phyloP scores from a whole-genome alignment of 2,113 vertebrate genomes.

The Narcine bancroftii region DNA sequence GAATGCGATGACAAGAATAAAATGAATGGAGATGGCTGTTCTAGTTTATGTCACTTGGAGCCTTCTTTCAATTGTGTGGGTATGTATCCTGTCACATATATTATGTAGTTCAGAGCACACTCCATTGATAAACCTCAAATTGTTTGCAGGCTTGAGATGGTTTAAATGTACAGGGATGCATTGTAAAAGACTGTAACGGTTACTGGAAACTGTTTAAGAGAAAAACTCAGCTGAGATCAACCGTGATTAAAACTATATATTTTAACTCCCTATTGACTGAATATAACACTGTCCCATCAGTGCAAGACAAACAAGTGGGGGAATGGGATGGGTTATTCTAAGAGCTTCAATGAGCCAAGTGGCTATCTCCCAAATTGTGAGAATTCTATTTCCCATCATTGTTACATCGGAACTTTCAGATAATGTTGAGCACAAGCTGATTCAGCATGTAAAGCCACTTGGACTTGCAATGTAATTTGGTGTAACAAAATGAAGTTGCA shows the following conservation, averaged over 20 bases:
- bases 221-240: neutral
- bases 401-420: neutral
- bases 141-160: neutral
- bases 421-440: neutral
- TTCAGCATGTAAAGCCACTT: neutral
- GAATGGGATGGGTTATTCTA: too few relatives aligned
- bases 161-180: neutral
- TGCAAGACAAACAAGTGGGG: too few relatives aligned
- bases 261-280: neutral
- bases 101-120: neutral
- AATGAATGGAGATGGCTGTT: constrained; percentile 87
- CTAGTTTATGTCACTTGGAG: constrained; percentile 83
- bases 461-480: neutral
- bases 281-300: neutral
- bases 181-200: neutral
- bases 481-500: neutral
- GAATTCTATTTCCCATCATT: neutral
- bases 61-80: constrained; percentile 88
- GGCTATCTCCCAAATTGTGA: too few relatives aligned
- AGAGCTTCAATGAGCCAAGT: too few relatives aligned
- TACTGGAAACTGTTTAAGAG: neutral
- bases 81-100: constrained; percentile 54
- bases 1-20: constrained; percentile 93
- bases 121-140: neutral
- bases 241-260: neutral